Conservation (phyloP, 1,140 invertebrate species). For the Meloidogyne hapla region DNA sequence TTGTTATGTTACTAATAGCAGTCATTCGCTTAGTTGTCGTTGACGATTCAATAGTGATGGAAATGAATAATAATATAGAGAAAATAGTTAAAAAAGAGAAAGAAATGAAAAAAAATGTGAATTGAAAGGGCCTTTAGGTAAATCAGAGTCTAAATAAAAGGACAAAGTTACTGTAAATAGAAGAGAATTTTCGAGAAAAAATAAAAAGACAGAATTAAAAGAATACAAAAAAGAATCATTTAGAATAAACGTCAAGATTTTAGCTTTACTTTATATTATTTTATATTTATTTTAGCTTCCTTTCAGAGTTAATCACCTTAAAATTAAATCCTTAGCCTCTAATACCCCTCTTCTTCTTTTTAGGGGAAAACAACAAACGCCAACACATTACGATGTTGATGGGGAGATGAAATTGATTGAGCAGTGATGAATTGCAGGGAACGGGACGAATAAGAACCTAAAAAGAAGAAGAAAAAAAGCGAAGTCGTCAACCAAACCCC, state of each 20-base stretch:
- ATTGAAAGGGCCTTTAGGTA: background rate
- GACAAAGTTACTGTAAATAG: background rate
- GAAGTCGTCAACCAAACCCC: background rate
- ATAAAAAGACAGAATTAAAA: background rate
- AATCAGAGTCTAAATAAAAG: background rate
- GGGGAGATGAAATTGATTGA: background rate
- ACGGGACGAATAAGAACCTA: background rate
- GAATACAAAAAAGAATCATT: background rate
- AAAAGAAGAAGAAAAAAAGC: background rate
- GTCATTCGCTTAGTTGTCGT: background rate
- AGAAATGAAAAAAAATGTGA: background rate
- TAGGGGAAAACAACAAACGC: background rate
- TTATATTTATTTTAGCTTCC: background rate
- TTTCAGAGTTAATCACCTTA: background rate
- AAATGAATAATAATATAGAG: background rate
- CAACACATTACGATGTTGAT: background rate
- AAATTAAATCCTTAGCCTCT: background rate
- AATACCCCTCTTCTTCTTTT: background rate
- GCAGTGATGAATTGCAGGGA: background rate
- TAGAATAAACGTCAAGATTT: background rate
- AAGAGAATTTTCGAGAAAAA: background rate
- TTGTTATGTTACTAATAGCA: conserved; percentile 2
- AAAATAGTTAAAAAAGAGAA: background rate
- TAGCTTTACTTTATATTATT: background rate
- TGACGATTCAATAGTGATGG: conserved; percentile 2